Evolutionary conservation across 2,797 vertebrate species (phyloP).

Genomic region (Aldrovandia affinis): DNA sequence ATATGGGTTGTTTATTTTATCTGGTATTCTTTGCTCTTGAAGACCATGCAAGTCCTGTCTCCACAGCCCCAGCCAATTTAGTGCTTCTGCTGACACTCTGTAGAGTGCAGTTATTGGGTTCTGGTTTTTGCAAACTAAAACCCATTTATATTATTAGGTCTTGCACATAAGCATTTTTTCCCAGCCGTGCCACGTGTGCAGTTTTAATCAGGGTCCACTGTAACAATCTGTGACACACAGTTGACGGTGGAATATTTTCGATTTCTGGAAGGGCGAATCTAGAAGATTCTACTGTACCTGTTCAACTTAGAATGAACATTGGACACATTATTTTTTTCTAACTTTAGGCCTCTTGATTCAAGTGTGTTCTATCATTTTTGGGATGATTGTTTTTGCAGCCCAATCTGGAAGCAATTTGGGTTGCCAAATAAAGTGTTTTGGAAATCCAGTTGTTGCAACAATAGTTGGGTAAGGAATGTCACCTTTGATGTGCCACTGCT

Average conservation of each 20-base stretch:
- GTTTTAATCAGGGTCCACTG: slow-evolving; percentile 11
- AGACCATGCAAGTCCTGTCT: slow-evolving; percentile 18
- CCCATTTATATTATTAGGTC: neutral
- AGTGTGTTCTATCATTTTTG: neutral
- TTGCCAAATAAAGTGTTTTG: slow-evolving; percentile 29
- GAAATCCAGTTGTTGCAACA: slow-evolving; percentile 39
- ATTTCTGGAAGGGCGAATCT: neutral
- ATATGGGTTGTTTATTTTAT: slow-evolving; percentile 34
- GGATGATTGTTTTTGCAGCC: neutral
- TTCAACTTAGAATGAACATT: slow-evolving; percentile 10
- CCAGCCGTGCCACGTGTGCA: neutral
- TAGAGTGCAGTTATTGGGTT: slow-evolving; percentile 4
- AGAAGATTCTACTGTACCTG: neutral
- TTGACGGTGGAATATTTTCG: neutral
- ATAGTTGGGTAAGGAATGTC: slow-evolving; percentile 27
- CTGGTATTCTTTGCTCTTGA: slow-evolving; percentile 34
- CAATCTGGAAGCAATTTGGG: slow-evolving; percentile 40
- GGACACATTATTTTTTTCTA: neutral
- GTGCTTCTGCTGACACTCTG: neutral
- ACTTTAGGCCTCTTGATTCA: neutral
- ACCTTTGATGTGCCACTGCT: slow-evolving; percentile 31
- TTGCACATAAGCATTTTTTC: neutral
- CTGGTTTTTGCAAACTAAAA: slow-evolving; percentile 29
- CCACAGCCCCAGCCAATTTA: slow-evolving; percentile 18
- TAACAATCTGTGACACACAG: slow-evolving; percentile 6